phyloP scores from a whole-genome alignment of 2,797 vertebrate genomes.

The Mormyrops attenuatus region DNA sequence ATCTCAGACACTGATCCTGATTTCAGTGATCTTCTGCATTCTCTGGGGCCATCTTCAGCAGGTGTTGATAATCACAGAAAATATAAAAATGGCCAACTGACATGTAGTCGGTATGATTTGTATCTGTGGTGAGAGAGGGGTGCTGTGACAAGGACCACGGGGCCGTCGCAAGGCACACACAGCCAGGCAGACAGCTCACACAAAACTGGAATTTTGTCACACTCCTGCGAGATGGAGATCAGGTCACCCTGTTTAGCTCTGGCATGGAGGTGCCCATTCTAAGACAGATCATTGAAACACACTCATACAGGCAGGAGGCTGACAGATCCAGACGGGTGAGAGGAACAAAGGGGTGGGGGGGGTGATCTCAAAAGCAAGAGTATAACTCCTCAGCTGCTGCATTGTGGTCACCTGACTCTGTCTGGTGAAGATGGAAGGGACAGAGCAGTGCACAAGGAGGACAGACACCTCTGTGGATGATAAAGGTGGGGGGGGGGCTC shows the following conservation, averaged over 20 bases:
- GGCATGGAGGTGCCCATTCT: not conserved
- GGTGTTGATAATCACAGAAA: not conserved
- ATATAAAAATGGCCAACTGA: not conserved
- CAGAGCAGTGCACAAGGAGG: not conserved
- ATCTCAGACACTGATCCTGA: not conserved
- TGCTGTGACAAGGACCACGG: not conserved
- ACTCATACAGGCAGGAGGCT: not conserved
- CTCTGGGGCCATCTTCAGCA: not conserved
- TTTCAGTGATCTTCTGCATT: not conserved
- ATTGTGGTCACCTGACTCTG: not conserved
- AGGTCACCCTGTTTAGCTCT: not conserved
- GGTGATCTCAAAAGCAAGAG: not conserved
- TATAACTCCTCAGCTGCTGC: not conserved
- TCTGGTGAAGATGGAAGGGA: not conserved
- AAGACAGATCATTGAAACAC: not conserved
- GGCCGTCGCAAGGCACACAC: not conserved
- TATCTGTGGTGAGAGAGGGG: not conserved
- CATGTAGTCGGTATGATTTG: not conserved
- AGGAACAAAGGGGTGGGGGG: not conserved
- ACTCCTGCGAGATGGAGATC: not conserved
- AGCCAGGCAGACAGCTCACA: not conserved
- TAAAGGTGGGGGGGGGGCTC: not conserved
- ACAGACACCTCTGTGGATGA: not conserved
- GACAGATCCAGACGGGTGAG: not conserved
- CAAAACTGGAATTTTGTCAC: not conserved